Conservation (phyloP, 2,888 invertebrate genomes). For the Nymphalis c-album region DNA sequence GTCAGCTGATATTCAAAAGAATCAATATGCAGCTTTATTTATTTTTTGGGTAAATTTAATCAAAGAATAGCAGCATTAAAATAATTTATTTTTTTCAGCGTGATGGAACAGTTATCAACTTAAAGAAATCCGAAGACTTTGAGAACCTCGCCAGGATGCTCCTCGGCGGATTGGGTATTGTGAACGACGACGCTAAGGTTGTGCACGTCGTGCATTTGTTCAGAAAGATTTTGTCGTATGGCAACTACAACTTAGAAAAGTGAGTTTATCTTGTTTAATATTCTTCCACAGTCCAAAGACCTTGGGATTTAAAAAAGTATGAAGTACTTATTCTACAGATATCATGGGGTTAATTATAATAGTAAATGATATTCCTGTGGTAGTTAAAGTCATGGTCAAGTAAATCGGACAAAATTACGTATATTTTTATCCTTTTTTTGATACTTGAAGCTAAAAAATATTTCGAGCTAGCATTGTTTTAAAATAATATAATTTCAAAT, state of each 20-base stretch:
- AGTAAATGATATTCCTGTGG: too few relatives aligned
- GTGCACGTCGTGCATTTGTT: constrained; percentile 66
- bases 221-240: constrained; percentile 64
- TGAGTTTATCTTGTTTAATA: constrained; percentile 46
- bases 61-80: too few relatives aligned
- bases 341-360: too few relatives aligned
- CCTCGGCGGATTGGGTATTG: constrained; percentile 81
- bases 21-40: too few relatives aligned
- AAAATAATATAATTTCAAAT: background rate
- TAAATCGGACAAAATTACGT: too few relatives aligned
- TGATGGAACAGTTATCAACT: constrained; percentile 81
- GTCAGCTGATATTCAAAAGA: too few relatives aligned
- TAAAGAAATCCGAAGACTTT: constrained; percentile 84
- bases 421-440: too few relatives aligned
- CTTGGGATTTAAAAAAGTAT: too few relatives aligned
- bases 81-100: constrained; percentile 52
- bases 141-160: constrained; percentile 85
- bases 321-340: too few relatives aligned
- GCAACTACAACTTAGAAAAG: constrained; percentile 68
- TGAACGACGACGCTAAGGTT: constrained; percentile 80
- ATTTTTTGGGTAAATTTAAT: too few relatives aligned
- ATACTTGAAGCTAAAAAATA: background rate
- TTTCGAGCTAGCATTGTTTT: background rate
- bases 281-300: background rate
- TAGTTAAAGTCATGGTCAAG: too few relatives aligned